Evolutionary conservation across 2,113 vertebrate species (phyloP).

Genomic region (Bucco capensis): DNA sequence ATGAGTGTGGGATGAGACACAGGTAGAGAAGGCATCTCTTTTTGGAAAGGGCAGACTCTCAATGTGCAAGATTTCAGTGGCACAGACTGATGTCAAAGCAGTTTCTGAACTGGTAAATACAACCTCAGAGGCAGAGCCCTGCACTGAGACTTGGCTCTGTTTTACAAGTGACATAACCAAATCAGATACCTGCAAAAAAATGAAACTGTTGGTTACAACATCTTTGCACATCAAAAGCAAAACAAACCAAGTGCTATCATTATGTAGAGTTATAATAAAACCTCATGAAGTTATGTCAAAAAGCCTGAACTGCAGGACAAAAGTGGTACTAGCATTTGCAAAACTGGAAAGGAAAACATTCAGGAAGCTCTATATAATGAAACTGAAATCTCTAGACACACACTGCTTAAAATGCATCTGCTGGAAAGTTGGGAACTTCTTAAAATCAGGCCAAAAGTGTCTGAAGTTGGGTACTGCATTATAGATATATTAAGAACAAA

Average conservation of each 20-base stretch:
- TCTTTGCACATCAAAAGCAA: not conserved
- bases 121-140: not conserved
- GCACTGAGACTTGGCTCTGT: not conserved
- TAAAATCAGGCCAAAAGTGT: not conserved
- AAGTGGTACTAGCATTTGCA: not conserved
- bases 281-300: not conserved
- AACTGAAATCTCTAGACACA: not conserved
- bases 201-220: not conserved
- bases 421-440: not conserved
- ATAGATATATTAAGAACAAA: not conserved
- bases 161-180: not conserved
- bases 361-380: not conserved
- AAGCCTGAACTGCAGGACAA: not conserved
- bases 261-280: not conserved
- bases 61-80: not conserved
- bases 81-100: not conserved
- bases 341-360: not conserved
- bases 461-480: not conserved
- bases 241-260: not conserved
- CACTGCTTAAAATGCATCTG: fast-evolving
- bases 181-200: not conserved
- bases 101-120: not conserved
- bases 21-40: not conserved
- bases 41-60: not conserved
- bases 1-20: not conserved